These are phyloP conservation scores for Colletes latitarsis DNA, from an alignment of 1,140 invertebrate species.

Conservation along the genomic window DNA sequence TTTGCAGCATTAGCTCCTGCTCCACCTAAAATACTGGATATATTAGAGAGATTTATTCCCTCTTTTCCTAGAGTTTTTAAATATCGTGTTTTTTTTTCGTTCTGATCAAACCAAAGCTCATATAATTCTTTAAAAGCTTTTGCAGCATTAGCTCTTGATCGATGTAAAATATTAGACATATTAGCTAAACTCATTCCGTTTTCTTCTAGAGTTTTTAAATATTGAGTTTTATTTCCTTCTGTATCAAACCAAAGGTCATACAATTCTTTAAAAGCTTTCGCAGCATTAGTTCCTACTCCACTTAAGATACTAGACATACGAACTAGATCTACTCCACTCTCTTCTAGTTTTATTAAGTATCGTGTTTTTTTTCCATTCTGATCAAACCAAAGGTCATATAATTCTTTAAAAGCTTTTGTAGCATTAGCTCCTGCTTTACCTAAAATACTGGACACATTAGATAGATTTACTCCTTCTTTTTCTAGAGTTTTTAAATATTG, in stretches of 20 bases:
- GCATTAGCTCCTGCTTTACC: constrained; percentile 34
- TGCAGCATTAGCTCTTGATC: constrained; percentile 8
- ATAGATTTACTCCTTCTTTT: no score
- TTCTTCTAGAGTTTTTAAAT: no score
- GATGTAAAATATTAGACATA: constrained; percentile 14
- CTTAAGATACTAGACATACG: constrained; percentile 18
- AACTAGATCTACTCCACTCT: neutral
- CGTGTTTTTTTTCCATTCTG: neutral
- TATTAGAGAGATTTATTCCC: neutral
- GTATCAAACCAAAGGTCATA: no score
- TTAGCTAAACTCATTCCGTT: no score
- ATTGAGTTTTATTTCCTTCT: no score
- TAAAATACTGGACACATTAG: constrained; percentile 12
- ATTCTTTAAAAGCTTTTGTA: constrained; percentile 4
- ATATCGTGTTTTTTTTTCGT: no score
- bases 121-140: constrained; percentile 17
- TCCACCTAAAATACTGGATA: constrained; percentile 3
- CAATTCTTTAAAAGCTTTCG: neutral
- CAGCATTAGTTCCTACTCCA: constrained; percentile 34
- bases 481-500: no score
- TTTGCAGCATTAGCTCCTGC: neutral
- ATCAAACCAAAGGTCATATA: neutral
- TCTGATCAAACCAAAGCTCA: constrained; percentile 1
- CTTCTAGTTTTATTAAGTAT: neutral
- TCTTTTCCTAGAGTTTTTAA: no score